phyloP scores from a whole-genome alignment of 2,888 invertebrate genomes.

The Tricholauxania praeusta region DNA sequence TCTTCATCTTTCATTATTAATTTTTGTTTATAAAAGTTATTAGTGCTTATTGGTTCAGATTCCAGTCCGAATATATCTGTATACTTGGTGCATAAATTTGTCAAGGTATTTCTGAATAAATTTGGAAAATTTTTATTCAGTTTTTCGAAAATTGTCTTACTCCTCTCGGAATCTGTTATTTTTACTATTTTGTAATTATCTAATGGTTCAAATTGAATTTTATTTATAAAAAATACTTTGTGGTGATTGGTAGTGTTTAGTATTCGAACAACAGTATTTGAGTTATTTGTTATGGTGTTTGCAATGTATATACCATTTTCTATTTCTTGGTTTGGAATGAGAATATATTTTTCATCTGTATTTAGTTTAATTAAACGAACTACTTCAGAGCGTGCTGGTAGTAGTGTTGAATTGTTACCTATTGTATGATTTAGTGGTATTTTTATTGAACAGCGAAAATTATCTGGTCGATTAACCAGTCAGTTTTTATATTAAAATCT shows the following conservation, averaged over 20 bases:
- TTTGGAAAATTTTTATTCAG: constrained; percentile 18
- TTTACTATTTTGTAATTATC: constrained; percentile 15
- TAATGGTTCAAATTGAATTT: constrained; percentile 10
- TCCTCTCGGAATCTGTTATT: constrained; percentile 6
- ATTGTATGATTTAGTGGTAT: too few relatives aligned
- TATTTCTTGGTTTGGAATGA: constrained; percentile 23
- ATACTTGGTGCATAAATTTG: constrained; percentile 20
- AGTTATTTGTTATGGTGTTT: background rate
- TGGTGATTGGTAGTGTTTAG: too few relatives aligned
- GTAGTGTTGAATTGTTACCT: too few relatives aligned
- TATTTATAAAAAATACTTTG: too few relatives aligned
- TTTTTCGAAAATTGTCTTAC: constrained; percentile 1
- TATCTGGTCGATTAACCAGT: too few relatives aligned
- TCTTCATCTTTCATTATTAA: constrained; percentile 2
- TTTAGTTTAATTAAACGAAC: constrained; percentile 10
- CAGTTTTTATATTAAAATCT: too few relatives aligned
- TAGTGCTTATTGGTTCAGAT: constrained; percentile 31
- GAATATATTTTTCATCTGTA: constrained; percentile 15
- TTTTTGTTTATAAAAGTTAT: too few relatives aligned
- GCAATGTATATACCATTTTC: background rate
- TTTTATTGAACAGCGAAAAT: too few relatives aligned
- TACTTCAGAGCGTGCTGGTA: too few relatives aligned
- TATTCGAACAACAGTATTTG: background rate
- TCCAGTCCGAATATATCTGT: constrained; percentile 37
- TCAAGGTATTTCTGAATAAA: background rate